Percentiles rank a stretch among this genome's conserved stretches.
These are phyloP conservation scores for Notocelia uddmanniana DNA, from an alignment of 2,888 invertebrate species.

Conservation along the genomic window DNA sequence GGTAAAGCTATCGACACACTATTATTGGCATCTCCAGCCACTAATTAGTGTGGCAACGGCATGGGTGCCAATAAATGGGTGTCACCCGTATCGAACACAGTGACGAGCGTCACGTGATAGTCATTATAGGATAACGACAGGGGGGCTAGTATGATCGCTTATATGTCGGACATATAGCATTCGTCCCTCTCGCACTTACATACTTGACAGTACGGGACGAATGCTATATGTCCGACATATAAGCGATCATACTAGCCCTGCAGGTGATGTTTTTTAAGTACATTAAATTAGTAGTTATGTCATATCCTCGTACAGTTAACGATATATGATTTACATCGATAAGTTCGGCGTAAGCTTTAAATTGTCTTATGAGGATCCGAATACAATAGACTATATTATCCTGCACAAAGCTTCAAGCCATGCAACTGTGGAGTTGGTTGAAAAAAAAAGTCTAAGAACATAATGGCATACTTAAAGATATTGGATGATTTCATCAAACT, in stretches of 20 bases:
- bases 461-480: not conserved
- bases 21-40: not conserved
- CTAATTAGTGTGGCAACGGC: not conserved
- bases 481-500: no score
- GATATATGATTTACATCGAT: slow-evolving; percentile 35
- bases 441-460: not conserved
- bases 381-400: slow-evolving; percentile 49
- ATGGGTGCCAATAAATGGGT: not conserved
- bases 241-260: no score
- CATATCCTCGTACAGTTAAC: slow-evolving; percentile 43
- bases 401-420: slow-evolving; percentile 48
- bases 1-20: not conserved
- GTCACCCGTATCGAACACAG: slow-evolving; percentile 24
- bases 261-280: slow-evolving; percentile 57
- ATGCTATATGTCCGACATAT: no score
- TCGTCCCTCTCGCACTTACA: no score
- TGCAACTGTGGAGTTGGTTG: no score
- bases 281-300: slow-evolving; percentile 52
- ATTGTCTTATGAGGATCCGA: slow-evolving; percentile 54
- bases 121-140: slow-evolving; percentile 48
- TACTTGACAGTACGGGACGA: no score
- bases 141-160: no score
- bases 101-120: slow-evolving; percentile 33
- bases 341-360: slow-evolving; percentile 53
- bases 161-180: no score